Evolutionary conservation across 2,888 invertebrate genomes (phyloP), one percentile per base, ranked within the genome.

Genomic region (Stomorhina lunata): DNA sequence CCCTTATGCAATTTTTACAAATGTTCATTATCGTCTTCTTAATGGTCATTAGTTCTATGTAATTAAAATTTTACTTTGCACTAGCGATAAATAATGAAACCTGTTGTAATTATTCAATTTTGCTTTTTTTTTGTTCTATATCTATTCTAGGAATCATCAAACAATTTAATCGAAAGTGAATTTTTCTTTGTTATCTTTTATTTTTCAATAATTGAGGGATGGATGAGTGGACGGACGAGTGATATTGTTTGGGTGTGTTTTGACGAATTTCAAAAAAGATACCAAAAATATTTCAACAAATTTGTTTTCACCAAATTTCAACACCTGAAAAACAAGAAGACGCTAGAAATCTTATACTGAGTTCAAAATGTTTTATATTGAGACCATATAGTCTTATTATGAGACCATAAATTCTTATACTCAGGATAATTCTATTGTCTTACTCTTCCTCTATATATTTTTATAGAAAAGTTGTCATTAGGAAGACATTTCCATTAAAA

Each of bases 211-310:
- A 12, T 20, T 69, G 55, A 22, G 20, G n/a, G 7, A 1, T 29
- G 17, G n/a, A n/a, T 37, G 9, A 17, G 20, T 29, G 9, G 15
- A 43, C 15, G n/a, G 15, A n/a, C 17, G 43, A n/a, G 43, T 43
- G 43, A 15, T 15, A 17, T 43, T 61, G 25, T 72, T 3, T 57
- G 9, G 32, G 17, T 20, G 4, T 4, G 4, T 57, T 50, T 40
- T 61, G 37, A 17, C 61, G 12, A 20, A 10, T 53, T 53, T 29
- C 9, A 48, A 53, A 75, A 22, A 43, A 43, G 63, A 73, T 61
- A 73, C 80, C 80, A 75, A 80, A 68, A 68, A 37, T 29, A 37
- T 57, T 48, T 75, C 32, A 61, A 34, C 22, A 48, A 37, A 72
- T n/a, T n/a, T n/a, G n/a, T n/a, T n/a, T n/a, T n/a, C n/a, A n/a